Percentiles rank a stretch among this genome's conserved stretches.
These are phyloP conservation scores for Drosophila kohkoa DNA, from an alignment of 1,140 invertebrate species.

Conservation along the genomic window DNA sequence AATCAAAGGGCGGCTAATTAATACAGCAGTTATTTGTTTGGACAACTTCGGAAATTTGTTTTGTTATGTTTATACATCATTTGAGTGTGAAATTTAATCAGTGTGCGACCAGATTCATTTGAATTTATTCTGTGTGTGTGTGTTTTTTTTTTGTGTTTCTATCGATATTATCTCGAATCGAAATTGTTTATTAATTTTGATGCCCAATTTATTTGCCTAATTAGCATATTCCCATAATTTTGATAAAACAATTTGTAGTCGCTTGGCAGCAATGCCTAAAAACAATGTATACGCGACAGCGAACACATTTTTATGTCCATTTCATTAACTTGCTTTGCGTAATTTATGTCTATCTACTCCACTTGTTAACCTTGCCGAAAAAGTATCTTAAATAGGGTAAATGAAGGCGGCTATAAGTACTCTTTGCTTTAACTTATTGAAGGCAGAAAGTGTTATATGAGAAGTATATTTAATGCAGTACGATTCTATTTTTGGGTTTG, in stretches of 20 bases:
- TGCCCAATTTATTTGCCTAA: slow-evolving; percentile 73
- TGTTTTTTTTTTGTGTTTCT: neutral
- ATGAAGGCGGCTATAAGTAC: neutral
- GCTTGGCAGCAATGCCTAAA: slow-evolving; percentile 23
- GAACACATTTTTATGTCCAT: slow-evolving; percentile 54
- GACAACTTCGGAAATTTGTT: slow-evolving; percentile 37
- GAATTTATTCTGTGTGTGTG: slow-evolving; percentile 34
- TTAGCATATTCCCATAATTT: slow-evolving; percentile 80
- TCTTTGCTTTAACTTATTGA: no score
- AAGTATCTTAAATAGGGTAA: slow-evolving; percentile 3
- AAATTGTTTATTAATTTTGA: slow-evolving; percentile 80
- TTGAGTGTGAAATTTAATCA: slow-evolving; percentile 80
- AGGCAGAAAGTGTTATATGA: no score
- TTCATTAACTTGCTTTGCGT: slow-evolving; percentile 67
- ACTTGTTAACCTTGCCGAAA: slow-evolving; percentile 22
- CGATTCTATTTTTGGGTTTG: no score
- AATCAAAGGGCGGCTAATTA: slow-evolving; percentile 70
- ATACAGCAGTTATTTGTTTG: slow-evolving; percentile 58
- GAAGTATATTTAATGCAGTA: no score
- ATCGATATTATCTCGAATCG: slow-evolving; percentile 21
- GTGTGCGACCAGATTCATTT: slow-evolving; percentile 64
- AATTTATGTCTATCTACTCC: slow-evolving; percentile 60
- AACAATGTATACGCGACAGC: slow-evolving; percentile 37
- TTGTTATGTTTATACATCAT: slow-evolving; percentile 28
- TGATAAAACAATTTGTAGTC: slow-evolving; percentile 69